Percentiles rank a stretch among this genome's conserved stretches.
phyloP scores from a whole-genome alignment of 23 tunicate genomes.

The Clavelina lepadiformis region DNA sequence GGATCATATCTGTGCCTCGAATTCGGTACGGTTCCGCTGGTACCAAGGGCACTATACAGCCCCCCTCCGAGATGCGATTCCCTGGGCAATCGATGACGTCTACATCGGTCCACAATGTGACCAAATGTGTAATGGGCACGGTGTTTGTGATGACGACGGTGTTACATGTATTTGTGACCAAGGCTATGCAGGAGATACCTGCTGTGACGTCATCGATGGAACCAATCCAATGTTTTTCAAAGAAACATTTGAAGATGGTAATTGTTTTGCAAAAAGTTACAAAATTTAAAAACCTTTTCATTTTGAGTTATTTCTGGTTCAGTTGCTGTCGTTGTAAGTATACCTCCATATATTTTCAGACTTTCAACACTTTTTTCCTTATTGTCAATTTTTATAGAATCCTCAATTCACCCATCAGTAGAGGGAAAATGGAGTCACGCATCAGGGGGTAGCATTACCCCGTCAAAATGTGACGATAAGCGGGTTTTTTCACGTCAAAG shows the following conservation, averaged over 20 bases:
- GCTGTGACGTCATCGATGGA: slow-evolving; percentile 43
- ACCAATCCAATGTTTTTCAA: slow-evolving; percentile 35
- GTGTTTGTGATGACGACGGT: slow-evolving; percentile 39
- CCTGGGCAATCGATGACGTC: slow-evolving; percentile 86
- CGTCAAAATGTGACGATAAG: slow-evolving; percentile 23
- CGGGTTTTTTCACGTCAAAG: slow-evolving; percentile 27
- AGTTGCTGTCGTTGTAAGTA: too few species aligned
- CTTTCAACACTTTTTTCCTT: too few species aligned
- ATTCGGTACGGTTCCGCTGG: slow-evolving; percentile 77
- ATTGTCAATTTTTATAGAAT: too few species aligned
- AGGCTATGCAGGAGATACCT: slow-evolving; percentile 48
- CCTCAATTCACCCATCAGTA: too few species aligned
- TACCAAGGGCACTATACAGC: slow-evolving; percentile 44
- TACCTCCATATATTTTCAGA: too few species aligned
- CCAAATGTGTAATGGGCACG: slow-evolving; percentile 68
- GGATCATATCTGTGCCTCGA: slow-evolving; percentile 15
- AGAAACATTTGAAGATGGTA: slow-evolving; percentile 44
- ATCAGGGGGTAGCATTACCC: slow-evolving; percentile 41
- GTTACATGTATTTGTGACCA: slow-evolving; percentile 58
- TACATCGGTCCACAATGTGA: slow-evolving; percentile 82
- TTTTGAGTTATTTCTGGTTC: too few species aligned
- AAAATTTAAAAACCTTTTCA: too few species aligned
- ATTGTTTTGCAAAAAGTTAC: too few species aligned
- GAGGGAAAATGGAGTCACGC: slow-evolving; percentile 15
- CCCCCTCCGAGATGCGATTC: neutral